A percentile compares a stretch with the other conserved stretches of the same genome.
These are phyloP conservation scores for Helicoverpa zea DNA, from an alignment of 1,140 invertebrate genomes.

Conservation along the genomic window DNA sequence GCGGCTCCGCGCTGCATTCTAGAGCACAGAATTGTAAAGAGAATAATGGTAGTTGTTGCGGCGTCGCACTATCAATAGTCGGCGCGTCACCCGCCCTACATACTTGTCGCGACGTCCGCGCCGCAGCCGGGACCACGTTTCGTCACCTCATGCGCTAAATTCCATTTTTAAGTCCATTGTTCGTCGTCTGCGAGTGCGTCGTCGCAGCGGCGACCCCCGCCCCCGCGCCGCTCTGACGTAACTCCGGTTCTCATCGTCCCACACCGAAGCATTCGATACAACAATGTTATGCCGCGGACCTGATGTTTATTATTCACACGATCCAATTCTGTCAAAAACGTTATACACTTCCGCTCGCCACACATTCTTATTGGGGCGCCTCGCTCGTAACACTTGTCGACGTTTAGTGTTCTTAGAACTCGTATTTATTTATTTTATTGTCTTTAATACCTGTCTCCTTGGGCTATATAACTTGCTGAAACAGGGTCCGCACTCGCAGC, in stretches of 20 bases:
- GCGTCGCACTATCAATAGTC: constrained; percentile 77
- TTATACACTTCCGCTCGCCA: constrained; percentile 56
- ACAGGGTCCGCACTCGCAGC: constrained; percentile 31
- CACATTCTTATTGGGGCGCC: constrained; percentile 56
- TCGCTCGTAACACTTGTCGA: constrained; percentile 51
- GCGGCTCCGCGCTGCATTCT: constrained; percentile 58
- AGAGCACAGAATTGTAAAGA: constrained; percentile 61
- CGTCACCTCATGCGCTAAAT: constrained; percentile 76
- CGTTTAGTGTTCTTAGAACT: constrained; percentile 34
- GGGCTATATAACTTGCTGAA: constrained; percentile 32
- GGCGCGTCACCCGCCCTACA: constrained; percentile 78
- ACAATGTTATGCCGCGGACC: constrained; percentile 54
- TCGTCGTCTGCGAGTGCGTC: constrained; percentile 41
- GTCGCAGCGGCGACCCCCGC: constrained; percentile 13
- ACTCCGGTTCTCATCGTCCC: constrained; percentile 44
- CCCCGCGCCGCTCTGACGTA: constrained; percentile 45
- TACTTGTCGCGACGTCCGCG: constrained; percentile 70
- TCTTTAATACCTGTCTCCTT: constrained; percentile 38
- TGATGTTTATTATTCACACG: constrained; percentile 67
- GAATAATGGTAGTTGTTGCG: constrained; percentile 59
- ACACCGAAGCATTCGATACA: constrained; percentile 48
- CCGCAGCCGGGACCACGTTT: constrained; percentile 65
- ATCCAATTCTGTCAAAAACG: constrained; percentile 66
- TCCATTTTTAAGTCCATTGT: constrained; percentile 64
- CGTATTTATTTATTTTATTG: constrained; percentile 53